These are phyloP conservation scores for Trematocara nigrifrons DNA, from an alignment of 2,113 vertebrate species.

Conservation along the genomic window DNA sequence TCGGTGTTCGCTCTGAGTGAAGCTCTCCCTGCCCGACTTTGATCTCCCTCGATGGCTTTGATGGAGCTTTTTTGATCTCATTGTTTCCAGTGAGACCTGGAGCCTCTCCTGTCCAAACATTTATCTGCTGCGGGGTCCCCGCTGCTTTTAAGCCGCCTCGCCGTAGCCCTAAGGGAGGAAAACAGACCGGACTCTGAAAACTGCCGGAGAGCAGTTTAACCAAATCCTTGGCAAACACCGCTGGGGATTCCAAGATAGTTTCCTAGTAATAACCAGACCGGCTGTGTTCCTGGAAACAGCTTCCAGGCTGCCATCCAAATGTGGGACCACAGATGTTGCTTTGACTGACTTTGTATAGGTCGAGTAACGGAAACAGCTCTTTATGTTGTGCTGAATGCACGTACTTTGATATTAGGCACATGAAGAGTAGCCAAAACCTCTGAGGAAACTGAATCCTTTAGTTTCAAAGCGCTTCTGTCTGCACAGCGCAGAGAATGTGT, in stretches of 20 bases:
- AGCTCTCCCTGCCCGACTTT: not conserved
- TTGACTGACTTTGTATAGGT: not conserved
- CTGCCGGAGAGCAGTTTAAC: not conserved
- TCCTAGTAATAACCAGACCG: not conserved
- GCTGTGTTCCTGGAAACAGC: conserved; percentile 2
- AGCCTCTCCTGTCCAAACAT: conserved; percentile 44
- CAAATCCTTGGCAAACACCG: not conserved
- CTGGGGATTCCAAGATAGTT: not conserved
- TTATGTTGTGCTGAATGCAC: not conserved
- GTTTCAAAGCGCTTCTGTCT: not conserved
- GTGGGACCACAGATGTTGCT: not conserved
- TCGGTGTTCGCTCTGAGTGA: not conserved
- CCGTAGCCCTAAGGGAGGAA: not conserved
- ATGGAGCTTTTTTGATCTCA: conserved; percentile 8
- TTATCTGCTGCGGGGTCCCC: not conserved
- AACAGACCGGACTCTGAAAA: not conserved
- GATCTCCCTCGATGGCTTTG: conserved; percentile 2
- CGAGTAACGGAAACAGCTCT: not conserved
- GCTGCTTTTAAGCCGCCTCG: not conserved
- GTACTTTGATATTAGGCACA: not conserved
- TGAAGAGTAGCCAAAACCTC: not conserved
- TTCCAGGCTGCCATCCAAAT: not conserved
- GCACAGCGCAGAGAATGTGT: not conserved
- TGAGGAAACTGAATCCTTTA: not conserved
- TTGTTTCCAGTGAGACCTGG: conserved; percentile 32